These are phyloP conservation scores for Plotosus lineatus DNA, from an alignment of 2,113 vertebrate species.

Conservation along the genomic window DNA sequence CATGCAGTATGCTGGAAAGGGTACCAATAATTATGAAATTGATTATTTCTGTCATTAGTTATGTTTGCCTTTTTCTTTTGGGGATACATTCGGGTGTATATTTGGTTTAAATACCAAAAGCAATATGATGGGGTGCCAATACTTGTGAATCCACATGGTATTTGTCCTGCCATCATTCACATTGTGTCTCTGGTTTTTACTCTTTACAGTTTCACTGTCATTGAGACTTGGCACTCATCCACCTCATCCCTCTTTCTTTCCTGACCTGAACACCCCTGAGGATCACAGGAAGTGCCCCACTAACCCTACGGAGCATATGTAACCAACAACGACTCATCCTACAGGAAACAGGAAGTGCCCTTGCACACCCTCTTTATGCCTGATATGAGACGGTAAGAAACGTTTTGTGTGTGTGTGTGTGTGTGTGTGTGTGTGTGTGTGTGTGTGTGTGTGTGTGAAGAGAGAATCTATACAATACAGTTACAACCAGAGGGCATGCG, in stretches of 20 bases:
- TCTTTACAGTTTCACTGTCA: not conserved
- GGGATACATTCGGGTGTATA: too few relatives aligned
- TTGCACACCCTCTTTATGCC: constrained; percentile 47
- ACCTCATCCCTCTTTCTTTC: not conserved
- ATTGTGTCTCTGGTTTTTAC: not conserved
- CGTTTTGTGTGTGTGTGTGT: constrained; percentile 27
- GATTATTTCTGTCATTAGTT: not conserved
- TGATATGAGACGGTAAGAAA: not conserved
- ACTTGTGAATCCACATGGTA: not conserved
- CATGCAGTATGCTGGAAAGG: not conserved
- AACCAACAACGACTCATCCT: constrained; percentile 56
- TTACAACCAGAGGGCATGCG: not conserved
- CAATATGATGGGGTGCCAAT: not conserved
- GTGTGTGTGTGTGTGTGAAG: not conserved
- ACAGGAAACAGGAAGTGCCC: constrained; percentile 67
- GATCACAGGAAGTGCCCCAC: constrained; percentile 43
- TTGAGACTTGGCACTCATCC: not conserved
- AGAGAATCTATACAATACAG: too few relatives aligned
- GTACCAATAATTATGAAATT: not conserved
- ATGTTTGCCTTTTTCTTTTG: not conserved
- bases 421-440: constrained; percentile 14
- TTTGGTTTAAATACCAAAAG: too few relatives aligned
- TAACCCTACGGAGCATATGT: constrained; percentile 41
- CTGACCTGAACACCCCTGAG: constrained; percentile 13
- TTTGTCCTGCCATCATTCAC: not conserved